Evolutionary conservation across 2,797 vertebrate species (phyloP).

Genomic region (Mormyrops boulengeri): DNA sequence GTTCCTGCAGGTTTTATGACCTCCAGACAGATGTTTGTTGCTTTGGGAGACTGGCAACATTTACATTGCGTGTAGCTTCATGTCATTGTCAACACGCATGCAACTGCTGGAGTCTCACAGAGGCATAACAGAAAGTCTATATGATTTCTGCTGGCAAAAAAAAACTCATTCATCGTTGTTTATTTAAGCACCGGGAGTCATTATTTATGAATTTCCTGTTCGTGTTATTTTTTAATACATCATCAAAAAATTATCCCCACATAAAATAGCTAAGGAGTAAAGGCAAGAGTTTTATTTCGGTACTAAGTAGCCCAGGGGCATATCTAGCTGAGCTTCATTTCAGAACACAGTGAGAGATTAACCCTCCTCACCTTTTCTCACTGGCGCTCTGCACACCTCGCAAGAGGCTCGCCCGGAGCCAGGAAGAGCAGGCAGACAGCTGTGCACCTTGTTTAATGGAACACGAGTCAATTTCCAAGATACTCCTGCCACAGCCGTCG

Average conservation of each 20-base stretch:
- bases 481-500: not conserved
- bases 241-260: not conserved
- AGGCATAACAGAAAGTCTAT: not conserved
- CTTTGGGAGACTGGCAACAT: not conserved
- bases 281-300: not conserved
- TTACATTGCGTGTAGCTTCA: not conserved
- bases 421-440: not conserved
- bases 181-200: not conserved
- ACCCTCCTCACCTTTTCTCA: not conserved
- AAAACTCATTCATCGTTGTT: not conserved
- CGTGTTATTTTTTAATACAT: not conserved
- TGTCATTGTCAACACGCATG: not conserved
- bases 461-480: not conserved
- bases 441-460: slow-evolving; percentile 12
- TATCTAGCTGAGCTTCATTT: not conserved
- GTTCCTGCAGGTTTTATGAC: not conserved
- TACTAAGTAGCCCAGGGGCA: not conserved
- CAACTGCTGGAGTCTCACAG: not conserved
- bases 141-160: not conserved
- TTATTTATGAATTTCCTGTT: not conserved
- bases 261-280: not conserved
- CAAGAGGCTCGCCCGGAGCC: slow-evolving; percentile 2
- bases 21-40: not conserved
- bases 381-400: not conserved
- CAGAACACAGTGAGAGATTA: slow-evolving; percentile 6